Conservation (phyloP, 2,888 invertebrate species). For the Lepidochitona cinerea region DNA sequence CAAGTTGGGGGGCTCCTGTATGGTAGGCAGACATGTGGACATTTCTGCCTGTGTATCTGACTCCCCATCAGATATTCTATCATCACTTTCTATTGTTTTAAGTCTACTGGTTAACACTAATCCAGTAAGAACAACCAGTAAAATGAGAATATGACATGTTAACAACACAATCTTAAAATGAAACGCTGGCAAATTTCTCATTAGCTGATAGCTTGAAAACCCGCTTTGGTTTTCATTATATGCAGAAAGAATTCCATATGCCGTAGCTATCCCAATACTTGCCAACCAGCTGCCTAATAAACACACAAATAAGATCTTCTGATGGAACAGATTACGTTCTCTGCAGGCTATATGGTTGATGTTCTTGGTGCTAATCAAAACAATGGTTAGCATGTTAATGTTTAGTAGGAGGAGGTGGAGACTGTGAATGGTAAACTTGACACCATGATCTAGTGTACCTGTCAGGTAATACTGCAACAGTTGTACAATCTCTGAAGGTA, state of each 20-base stretch:
- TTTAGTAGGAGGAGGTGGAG: slow-evolving; percentile 47
- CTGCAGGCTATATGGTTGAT: background rate
- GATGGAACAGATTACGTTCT: background rate
- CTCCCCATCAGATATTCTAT: background rate
- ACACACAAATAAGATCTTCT: background rate
- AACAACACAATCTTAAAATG: slow-evolving; percentile 40
- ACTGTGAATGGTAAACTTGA: slow-evolving; percentile 45
- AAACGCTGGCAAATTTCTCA: slow-evolving; percentile 38
- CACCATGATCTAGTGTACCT: slow-evolving; percentile 29
- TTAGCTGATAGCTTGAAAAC: slow-evolving; percentile 25
- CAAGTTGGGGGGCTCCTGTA: background rate
- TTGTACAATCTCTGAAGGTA: slow-evolving; percentile 53
- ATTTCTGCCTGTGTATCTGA: slow-evolving; percentile 3
- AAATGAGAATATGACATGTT: slow-evolving; percentile 14
- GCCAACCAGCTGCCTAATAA: slow-evolving; percentile 18
- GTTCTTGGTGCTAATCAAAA: background rate
- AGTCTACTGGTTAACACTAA: background rate
- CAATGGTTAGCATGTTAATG: slow-evolving; percentile 11
- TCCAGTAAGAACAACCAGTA: background rate
- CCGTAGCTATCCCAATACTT: slow-evolving; percentile 34
- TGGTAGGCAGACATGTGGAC: slow-evolving; percentile 1
- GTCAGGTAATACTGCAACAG: slow-evolving; percentile 43
- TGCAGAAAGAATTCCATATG: slow-evolving; percentile 41
- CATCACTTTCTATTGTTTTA: background rate
- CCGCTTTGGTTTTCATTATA: slow-evolving; percentile 17